Evolutionary conservation across 2,888 invertebrate genomes (phyloP).

Genomic region (Unio delphinus): DNA sequence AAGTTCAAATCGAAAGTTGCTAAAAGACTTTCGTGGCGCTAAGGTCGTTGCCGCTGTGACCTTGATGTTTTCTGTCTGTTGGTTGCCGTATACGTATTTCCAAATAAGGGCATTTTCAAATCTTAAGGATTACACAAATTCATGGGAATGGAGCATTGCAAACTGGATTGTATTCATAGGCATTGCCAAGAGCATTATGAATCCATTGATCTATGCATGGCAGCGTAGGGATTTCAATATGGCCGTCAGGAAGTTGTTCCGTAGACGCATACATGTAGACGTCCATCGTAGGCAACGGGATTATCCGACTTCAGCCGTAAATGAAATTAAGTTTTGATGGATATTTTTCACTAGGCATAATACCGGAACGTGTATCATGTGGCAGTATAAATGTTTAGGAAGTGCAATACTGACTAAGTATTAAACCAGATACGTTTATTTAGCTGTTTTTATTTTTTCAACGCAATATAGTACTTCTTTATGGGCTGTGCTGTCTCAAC

Average conservation of each 20-base stretch:
- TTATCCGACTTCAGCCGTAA: too few relatives aligned
- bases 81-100: slow-evolving; percentile 34
- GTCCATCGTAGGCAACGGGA: too few relatives aligned
- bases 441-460: too few relatives aligned
- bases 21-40: slow-evolving; percentile 22
- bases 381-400: too few relatives aligned
- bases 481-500: too few relatives aligned
- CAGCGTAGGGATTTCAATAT: slow-evolving; percentile 35
- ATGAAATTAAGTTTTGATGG: too few relatives aligned
- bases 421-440: too few relatives aligned
- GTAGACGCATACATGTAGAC: too few relatives aligned
- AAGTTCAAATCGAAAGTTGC: slow-evolving; percentile 1
- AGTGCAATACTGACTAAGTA: too few relatives aligned
- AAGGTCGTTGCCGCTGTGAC: slow-evolving; percentile 30
- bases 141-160: slow-evolving; percentile 15
- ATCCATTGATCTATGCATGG: slow-evolving; percentile 42
- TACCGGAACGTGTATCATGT: too few relatives aligned
- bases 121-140: slow-evolving; percentile 6
- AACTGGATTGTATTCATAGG: slow-evolving; percentile 41
- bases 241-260: slow-evolving; percentile 16
- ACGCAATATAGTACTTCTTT: too few relatives aligned
- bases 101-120: slow-evolving; percentile 23
- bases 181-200: slow-evolving; percentile 31
- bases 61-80: slow-evolving; percentile 26
- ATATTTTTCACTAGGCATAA: too few relatives aligned